Conservation (phyloP, 2,888 invertebrate genomes). For the Eupeodes latifasciatus region DNA sequence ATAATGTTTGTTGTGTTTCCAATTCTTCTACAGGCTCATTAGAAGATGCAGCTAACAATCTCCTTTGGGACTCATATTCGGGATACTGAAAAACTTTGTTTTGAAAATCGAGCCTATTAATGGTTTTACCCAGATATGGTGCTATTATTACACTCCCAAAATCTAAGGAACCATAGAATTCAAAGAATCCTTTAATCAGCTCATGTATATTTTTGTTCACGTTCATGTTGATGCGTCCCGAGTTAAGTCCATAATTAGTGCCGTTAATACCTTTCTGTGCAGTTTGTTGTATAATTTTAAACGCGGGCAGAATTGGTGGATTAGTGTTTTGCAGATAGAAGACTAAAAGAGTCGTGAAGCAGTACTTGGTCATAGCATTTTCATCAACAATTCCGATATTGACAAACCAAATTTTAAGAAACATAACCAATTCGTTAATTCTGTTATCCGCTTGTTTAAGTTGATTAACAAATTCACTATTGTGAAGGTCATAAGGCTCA, state of each 20-base stretch:
- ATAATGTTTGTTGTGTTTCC: slow-evolving; percentile 77
- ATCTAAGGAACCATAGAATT: slow-evolving; percentile 87
- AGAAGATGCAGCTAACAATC: slow-evolving; percentile 10
- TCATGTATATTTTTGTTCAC: slow-evolving; percentile 83
- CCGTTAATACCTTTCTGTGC: slow-evolving; percentile 28
- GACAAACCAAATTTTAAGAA: no score
- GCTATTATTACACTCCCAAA: slow-evolving; percentile 87
- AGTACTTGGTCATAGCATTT: no score
- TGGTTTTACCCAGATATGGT: slow-evolving; percentile 86
- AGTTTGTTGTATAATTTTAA: slow-evolving; percentile 79
- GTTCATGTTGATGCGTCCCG: slow-evolving; percentile 79
- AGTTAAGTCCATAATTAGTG: slow-evolving; percentile 77
- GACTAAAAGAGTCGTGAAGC: no score
- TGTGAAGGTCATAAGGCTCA: no score
- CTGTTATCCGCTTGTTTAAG: no score
- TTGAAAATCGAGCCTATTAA: slow-evolving; percentile 84
- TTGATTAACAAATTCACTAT: no score
- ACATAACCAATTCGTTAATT: no score
- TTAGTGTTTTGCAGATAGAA: no score
- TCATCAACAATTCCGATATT: no score
- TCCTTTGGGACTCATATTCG: slow-evolving; percentile 78
- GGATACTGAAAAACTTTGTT: slow-evolving; percentile 73
- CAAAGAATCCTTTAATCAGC: slow-evolving; percentile 88
- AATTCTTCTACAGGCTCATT: slow-evolving; percentile 50
- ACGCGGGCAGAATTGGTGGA: no score